Evolutionary conservation across 1,140 invertebrate species (phyloP).

Genomic region (Drosophila trapezifrons): DNA sequence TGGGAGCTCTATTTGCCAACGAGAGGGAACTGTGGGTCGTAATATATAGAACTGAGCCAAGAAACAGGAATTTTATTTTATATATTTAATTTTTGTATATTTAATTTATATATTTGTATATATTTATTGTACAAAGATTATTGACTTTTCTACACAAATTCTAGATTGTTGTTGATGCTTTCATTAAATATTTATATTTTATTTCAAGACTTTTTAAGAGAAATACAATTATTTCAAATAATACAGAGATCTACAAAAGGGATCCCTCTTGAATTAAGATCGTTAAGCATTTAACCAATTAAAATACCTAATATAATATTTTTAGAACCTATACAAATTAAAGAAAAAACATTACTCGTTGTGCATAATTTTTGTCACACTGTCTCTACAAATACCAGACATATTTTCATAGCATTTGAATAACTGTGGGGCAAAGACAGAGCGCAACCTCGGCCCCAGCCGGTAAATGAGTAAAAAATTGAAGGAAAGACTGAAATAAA

Average conservation of each 20-base stretch:
- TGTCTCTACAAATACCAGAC: constrained; percentile 47
- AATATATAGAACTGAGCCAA: no score
- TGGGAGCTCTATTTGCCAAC: constrained; percentile 48
- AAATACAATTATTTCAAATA: neutral
- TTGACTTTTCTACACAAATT: neutral
- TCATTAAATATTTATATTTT: no score
- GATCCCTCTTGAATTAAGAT: neutral
- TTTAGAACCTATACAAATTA: neutral
- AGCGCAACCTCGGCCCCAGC: constrained; percentile 44
- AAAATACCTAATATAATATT: no score
- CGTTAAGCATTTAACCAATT: neutral
- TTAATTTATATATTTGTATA: no score
- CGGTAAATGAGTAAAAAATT: constrained; percentile 77
- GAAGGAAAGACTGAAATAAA: constrained; percentile 48
- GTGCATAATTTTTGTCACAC: constrained; percentile 16
- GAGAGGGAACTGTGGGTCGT: constrained; percentile 38
- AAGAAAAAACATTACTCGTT: neutral
- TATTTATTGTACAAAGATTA: no score
- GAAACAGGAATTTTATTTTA: neutral
- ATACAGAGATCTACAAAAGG: neutral
- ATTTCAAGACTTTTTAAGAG: neutral
- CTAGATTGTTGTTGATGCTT: no score
- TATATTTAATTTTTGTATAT: neutral
- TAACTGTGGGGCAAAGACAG: constrained; percentile 63
- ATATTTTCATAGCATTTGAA: constrained; percentile 79